Evolutionary conservation across 2,797 vertebrate genomes (phyloP).

Genomic region (Syngnathus acus): DNA sequence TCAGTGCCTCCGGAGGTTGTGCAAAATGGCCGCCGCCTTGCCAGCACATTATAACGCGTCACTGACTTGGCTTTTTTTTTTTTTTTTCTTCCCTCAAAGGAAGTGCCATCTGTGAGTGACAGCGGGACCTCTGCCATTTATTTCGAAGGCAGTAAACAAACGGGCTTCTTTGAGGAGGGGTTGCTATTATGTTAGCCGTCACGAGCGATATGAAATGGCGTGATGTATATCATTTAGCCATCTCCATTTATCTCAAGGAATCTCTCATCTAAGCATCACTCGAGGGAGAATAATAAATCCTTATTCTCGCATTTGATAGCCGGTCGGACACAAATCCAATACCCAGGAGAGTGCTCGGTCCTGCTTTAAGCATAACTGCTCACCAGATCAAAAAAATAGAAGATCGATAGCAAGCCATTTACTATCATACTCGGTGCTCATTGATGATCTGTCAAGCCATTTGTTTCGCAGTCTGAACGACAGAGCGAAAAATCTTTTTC

Average conservation of each 20-base stretch:
- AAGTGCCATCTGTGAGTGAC: conserved; percentile 70
- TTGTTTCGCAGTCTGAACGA: conserved; percentile 50
- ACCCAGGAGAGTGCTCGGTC: conserved; percentile 50
- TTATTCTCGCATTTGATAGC: conserved; percentile 58
- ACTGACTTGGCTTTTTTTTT: conserved; percentile 35
- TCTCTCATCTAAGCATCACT: conserved; percentile 43
- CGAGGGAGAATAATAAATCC: conserved; percentile 57
- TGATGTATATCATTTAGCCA: conserved; percentile 48
- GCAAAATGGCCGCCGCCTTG: conserved; percentile 63
- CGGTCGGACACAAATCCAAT: conserved; percentile 51
- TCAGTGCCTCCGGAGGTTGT: conserved; percentile 62
- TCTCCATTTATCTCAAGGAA: conserved; percentile 44
- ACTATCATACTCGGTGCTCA: conserved; percentile 62
- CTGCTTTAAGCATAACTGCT: conserved; percentile 57
- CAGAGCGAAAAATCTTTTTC: conserved; percentile 42
- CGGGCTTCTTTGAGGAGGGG: conserved; percentile 42
- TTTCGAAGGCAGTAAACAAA: conserved; percentile 61
- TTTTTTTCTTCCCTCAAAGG: conserved; percentile 41
- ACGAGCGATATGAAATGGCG: conserved; percentile 34
- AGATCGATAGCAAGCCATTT: conserved; percentile 66
- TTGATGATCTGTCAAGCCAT: conserved; percentile 67
- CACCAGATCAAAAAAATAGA: conserved; percentile 17
- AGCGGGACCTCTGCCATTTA: conserved; percentile 61
- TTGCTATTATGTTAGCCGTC: conserved; percentile 44
- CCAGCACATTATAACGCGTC: conserved; percentile 59